Base-by-base conservation (phyloP, 1,140 invertebrate genomes). In the Cotesia vestalis region DNA sequence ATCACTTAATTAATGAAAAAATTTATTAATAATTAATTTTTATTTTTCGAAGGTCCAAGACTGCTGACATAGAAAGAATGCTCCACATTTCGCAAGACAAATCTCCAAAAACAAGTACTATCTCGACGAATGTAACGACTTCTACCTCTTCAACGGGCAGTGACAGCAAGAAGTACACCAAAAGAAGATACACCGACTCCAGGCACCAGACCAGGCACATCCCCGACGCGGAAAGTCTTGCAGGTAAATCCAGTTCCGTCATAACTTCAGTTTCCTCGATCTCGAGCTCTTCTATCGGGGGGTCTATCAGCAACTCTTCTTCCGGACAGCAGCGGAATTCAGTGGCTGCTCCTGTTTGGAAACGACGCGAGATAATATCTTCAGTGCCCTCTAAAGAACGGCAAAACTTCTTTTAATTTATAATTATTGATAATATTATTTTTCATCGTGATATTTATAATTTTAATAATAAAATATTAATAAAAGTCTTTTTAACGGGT, bases 301-400 rank as follows among this genome's bases (percentile, higher is more conserved):
- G 77, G 17, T 61, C 57, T 0, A 46, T 46, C 40, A 46, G 40
- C 8, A 76, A 78, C 73, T 81, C 78, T 75, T 83, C 85, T 72
- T 83, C 85, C 73, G 84, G 82, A 76, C 79, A 79, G 68, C 78
- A 73, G 12, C 40, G 78, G n/a, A 78, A 71, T 12, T 62, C 66
- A 57, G 62, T 75, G 6, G 76, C 77, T 35, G 87, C 84, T 40
- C 89, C 89, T 20, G 89, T 94, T 2, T 95, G 94, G 89, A 95
- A 95, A 83, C 88, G 94, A 57, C 90, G 92, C 63, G 93, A 95
- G 82, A 84, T 95, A 35, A 95, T 95, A 77, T 92, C 94, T 3
- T 94, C 93, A 81, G 91, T 92, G 66, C 91, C 90, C 4, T 9
- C 40, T 2, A 89, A 89, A 78, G 78, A 83, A 66, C 79, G 81